Conservation (phyloP, 2,888 invertebrate genomes). For the Phaonia tiefii region DNA sequence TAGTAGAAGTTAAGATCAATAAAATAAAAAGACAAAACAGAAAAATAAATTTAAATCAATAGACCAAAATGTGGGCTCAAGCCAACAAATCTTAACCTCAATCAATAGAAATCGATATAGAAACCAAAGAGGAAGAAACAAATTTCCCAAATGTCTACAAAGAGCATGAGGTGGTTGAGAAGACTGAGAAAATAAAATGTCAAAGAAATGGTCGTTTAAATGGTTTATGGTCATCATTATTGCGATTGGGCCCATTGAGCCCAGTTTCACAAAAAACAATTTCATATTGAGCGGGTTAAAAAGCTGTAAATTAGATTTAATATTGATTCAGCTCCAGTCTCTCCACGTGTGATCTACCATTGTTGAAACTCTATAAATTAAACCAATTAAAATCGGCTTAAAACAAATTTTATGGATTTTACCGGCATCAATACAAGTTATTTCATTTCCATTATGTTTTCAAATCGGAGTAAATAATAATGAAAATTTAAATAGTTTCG, state of each 20-base stretch:
- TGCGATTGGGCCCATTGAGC: not conserved
- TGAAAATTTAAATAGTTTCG: constrained; percentile 48
- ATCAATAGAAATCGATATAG: constrained; percentile 31
- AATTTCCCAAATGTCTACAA: not conserved
- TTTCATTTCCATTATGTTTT: no score
- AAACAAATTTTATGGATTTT: constrained; percentile 62
- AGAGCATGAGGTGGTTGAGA: no score
- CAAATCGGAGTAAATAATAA: constrained; percentile 10
- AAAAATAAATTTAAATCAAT: constrained; percentile 13
- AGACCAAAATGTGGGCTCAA: constrained; percentile 51
- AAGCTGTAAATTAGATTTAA: constrained; percentile 62
- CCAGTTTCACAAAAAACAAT: not conserved
- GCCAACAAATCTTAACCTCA: constrained; percentile 6
- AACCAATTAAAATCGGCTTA: constrained; percentile 63
- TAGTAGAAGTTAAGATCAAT: constrained; percentile 47
- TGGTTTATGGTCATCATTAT: constrained; percentile 39
- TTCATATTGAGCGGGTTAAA: constrained; percentile 40
- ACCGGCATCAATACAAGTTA: constrained; percentile 31
- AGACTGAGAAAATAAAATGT: not conserved
- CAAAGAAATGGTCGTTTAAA: not conserved
- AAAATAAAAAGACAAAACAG: constrained; percentile 40
- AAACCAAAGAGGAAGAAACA: not conserved
- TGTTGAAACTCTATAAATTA: constrained; percentile 53
- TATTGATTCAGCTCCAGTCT: constrained; percentile 2
- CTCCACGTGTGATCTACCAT: not conserved